Conservation (phyloP, 2,113 vertebrate species). For the Antechinus stuartii region DNA sequence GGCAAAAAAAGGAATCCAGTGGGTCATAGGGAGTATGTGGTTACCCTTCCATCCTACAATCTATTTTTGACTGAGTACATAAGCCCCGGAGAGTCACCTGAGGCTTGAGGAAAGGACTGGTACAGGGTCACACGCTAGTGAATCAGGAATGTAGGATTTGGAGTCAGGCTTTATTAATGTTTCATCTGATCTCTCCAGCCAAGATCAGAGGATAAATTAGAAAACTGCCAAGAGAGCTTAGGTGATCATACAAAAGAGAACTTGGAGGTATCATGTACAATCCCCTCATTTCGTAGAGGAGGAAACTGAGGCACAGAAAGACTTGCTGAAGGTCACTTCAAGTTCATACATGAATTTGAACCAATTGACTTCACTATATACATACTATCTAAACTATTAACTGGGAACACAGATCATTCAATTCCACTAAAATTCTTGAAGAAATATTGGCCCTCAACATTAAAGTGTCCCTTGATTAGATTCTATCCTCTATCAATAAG, state of each 20-base stretch:
- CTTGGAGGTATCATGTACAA: neutral
- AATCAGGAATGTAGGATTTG: neutral
- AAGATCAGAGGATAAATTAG: neutral
- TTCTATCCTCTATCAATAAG: neutral
- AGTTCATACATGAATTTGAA: neutral
- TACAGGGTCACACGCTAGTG: neutral
- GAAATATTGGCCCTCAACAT: neutral
- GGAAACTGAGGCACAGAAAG: neutral
- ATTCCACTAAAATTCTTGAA: neutral
- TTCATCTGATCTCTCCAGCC: neutral
- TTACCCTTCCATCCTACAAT: neutral
- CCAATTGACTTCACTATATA: neutral
- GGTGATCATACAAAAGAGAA: neutral
- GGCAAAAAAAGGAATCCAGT: neutral
- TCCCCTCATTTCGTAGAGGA: neutral
- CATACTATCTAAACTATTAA: neutral
- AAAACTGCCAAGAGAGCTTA: neutral
- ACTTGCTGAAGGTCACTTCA: too few relatives aligned
- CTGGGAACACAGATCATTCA: neutral
- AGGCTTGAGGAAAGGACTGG: neutral
- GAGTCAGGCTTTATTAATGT: neutral
- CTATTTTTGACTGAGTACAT: neutral
- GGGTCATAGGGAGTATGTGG: neutral
- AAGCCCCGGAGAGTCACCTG: neutral
- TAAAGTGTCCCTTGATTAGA: neutral